These are phyloP conservation scores for Bubo bubo DNA, from an alignment of 2,113 vertebrate species.

Conservation along the genomic window DNA sequence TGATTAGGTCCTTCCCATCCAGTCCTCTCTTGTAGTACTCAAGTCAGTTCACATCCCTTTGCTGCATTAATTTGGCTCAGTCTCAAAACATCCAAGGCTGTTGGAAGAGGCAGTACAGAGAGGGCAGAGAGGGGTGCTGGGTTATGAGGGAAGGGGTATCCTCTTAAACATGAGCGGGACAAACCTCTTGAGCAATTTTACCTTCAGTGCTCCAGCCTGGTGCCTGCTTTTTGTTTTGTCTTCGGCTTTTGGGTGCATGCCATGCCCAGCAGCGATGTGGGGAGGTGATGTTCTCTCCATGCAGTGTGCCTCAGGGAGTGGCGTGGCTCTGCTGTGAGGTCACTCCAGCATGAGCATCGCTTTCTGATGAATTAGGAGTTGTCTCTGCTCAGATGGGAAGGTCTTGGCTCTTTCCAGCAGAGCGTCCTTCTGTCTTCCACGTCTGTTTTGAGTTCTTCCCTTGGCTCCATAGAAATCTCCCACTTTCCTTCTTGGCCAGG, in stretches of 20 bases:
- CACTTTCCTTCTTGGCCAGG: neutral
- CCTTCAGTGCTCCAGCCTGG: neutral
- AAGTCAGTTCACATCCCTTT: neutral
- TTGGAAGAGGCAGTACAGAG: neutral
- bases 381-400: neutral
- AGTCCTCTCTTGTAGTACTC: neutral
- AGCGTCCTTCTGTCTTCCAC: neutral
- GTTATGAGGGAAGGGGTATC: neutral
- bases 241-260: neutral
- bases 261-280: neutral
- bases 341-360: neutral
- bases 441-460: neutral
- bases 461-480: neutral
- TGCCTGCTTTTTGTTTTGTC: neutral
- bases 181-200: neutral
- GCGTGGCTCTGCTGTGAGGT: neutral
- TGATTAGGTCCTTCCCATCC: neutral
- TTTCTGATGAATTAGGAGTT: neutral
- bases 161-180: neutral
- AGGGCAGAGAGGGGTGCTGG: neutral
- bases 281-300: neutral
- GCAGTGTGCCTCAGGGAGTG: fast-evolving
- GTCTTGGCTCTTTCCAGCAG: neutral
- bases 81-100: neutral
- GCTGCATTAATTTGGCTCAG: neutral